These are phyloP conservation scores for Strigamia crassipes DNA, from an alignment of 2,888 invertebrate genomes.

Conservation along the genomic window DNA sequence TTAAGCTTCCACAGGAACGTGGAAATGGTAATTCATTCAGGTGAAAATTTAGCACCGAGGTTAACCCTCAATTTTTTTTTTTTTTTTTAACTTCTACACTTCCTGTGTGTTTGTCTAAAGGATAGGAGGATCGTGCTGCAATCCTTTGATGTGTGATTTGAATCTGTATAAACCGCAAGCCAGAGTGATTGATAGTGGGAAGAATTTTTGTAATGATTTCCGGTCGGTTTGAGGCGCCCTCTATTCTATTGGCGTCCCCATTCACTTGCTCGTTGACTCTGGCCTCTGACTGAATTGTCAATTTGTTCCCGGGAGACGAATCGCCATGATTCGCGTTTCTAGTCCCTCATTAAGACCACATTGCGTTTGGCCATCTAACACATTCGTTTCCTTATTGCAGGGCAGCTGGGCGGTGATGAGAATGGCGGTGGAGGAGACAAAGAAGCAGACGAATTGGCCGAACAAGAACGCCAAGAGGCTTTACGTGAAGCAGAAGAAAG, in stretches of 20 bases:
- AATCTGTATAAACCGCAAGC: conserved; percentile 2
- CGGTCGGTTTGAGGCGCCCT: conserved; percentile 8
- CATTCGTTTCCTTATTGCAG: conserved; percentile 45
- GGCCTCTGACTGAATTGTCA: conserved; percentile 9
- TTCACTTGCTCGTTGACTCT: not conserved
- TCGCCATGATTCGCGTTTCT: conserved; percentile 22
- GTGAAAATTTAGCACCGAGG: not conserved
- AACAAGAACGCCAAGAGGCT: conserved; percentile 96
- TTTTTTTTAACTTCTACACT: no score
- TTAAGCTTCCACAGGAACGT: not conserved
- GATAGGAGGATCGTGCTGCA: not conserved
- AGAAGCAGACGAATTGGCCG: conserved; percentile 97
- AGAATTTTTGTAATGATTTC: conserved; percentile 15
- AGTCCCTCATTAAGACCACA: conserved; percentile 8
- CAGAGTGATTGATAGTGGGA: not conserved
- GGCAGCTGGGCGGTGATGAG: conserved; percentile 69
- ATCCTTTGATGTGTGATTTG: conserved; percentile 9
- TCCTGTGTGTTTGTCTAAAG: not conserved
- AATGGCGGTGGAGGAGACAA: conserved; percentile 83
- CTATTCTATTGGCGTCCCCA: not conserved
- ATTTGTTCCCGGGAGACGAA: conserved; percentile 15
- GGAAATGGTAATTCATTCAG: not conserved
- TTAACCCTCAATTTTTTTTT: not conserved
- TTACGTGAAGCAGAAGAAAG: conserved; percentile 97
- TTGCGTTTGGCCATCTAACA: conserved; percentile 3